Evolutionary conservation across 1,140 invertebrate genomes (phyloP).

Genomic region (Trachelipus rathkii): DNA sequence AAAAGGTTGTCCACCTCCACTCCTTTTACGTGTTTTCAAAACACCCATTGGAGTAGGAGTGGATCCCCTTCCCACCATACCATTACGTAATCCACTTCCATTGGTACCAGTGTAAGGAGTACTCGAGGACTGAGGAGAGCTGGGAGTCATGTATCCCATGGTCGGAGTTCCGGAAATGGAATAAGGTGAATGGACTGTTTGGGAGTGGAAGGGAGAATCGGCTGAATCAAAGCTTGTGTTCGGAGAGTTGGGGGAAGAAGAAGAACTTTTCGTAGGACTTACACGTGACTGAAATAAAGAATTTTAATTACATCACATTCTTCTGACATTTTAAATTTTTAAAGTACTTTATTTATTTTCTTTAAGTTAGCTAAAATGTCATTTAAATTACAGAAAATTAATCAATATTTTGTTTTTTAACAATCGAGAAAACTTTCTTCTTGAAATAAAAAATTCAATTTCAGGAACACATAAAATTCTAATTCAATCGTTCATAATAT

Average conservation of each 20-base stretch:
- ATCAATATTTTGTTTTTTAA: too few species aligned
- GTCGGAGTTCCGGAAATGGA: constrained; percentile 22
- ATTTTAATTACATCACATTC: too few species aligned
- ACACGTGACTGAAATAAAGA: constrained; percentile 39
- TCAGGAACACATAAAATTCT: too few species aligned
- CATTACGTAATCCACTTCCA: constrained; percentile 14
- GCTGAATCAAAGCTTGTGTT: constrained; percentile 41
- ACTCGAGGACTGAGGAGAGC: constrained; percentile 13
- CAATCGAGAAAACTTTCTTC: too few species aligned
- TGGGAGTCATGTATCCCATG: constrained; percentile 9
- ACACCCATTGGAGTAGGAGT: constrained; percentile 19
- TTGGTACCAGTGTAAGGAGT: background rate
- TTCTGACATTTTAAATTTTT: too few species aligned
- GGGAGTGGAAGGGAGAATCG: constrained; percentile 22
- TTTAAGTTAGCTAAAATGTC: too few species aligned
- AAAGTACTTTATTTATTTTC: too few species aligned
- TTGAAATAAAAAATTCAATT: too few species aligned
- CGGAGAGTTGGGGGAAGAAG: constrained; percentile 34
- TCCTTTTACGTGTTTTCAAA: constrained; percentile 33
- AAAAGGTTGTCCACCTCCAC: constrained; percentile 53
- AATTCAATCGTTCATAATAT: too few species aligned
- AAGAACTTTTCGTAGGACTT: constrained; percentile 39
- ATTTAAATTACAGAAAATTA: too few species aligned
- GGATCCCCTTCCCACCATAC: constrained; percentile 16
- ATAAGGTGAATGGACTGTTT: constrained; percentile 19